These are phyloP conservation scores for Microcebus ravelobensis DNA, from an alignment of 2,113 vertebrate species.

Conservation along the genomic window DNA sequence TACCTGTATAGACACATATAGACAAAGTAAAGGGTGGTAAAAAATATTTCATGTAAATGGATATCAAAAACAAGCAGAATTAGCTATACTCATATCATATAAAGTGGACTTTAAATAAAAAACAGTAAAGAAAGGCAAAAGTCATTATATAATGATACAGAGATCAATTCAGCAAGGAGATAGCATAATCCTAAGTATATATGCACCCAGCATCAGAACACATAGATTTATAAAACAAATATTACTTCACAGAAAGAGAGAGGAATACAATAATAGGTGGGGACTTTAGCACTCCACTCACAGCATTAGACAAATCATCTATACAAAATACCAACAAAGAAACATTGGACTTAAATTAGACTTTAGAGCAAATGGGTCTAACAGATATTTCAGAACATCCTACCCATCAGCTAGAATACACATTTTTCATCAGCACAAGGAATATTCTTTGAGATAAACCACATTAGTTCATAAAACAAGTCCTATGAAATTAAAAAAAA, in stretches of 20 bases:
- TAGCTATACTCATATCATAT: neutral
- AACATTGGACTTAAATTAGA: neutral
- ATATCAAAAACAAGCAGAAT: neutral
- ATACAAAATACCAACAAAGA: neutral
- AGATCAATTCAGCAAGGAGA: neutral
- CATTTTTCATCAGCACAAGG: neutral
- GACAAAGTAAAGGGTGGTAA: neutral
- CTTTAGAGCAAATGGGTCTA: neutral
- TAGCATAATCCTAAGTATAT: neutral
- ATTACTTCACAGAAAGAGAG: neutral
- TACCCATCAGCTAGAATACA: neutral
- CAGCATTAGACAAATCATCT: neutral
- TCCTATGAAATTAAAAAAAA: neutral
- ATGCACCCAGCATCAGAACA: neutral
- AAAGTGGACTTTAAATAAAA: neutral
- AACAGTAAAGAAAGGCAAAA: neutral
- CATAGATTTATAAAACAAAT: neutral
- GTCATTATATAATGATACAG: neutral
- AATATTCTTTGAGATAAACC: neutral
- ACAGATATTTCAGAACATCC: neutral
- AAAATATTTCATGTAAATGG: neutral
- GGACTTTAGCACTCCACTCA: neutral
- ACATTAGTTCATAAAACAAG: neutral
- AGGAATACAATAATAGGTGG: neutral
- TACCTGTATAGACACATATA: neutral